Conservation (phyloP, 2,797 vertebrate species). For the Iguana delicatissima region DNA sequence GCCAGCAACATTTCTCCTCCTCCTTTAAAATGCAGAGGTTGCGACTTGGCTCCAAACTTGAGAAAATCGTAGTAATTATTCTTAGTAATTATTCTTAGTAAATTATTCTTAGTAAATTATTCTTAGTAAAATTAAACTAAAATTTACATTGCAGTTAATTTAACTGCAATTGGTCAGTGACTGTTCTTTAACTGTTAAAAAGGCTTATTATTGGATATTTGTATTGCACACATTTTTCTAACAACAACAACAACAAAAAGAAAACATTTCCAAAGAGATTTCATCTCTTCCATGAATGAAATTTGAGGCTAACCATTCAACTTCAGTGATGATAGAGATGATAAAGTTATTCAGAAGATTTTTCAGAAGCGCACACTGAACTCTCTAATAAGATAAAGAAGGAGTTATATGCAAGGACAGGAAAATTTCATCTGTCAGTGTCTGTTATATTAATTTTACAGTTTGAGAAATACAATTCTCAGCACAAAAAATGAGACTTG, state of each 20-base stretch:
- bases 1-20: neutral
- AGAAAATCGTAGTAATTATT: neutral
- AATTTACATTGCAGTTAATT: neutral
- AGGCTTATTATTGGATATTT: neutral
- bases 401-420: slow-evolving; percentile 64
- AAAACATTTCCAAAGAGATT: neutral
- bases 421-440: slow-evolving; percentile 49
- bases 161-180: neutral
- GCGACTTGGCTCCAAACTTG: neutral
- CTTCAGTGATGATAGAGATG: neutral
- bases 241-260: neutral
- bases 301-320: slow-evolving; percentile 32
- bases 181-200: neutral
- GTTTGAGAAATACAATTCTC: slow-evolving; percentile 52
- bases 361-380: slow-evolving; percentile 56
- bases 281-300: slow-evolving; percentile 37
- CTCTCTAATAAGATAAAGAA: slow-evolving; percentile 63
- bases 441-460: slow-evolving; percentile 60
- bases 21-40: neutral
- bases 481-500: slow-evolving; percentile 44
- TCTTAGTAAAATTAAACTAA: neutral
- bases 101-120: too few relatives aligned
- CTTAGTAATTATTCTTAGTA: neutral
- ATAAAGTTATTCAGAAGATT: slow-evolving; percentile 12
- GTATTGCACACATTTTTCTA: slow-evolving; percentile 29